A percentile compares a stretch with the other conserved stretches of the same genome.
Evolutionary conservation across 1,140 invertebrate genomes (phyloP).

Genomic region (Apis mellifera): DNA sequence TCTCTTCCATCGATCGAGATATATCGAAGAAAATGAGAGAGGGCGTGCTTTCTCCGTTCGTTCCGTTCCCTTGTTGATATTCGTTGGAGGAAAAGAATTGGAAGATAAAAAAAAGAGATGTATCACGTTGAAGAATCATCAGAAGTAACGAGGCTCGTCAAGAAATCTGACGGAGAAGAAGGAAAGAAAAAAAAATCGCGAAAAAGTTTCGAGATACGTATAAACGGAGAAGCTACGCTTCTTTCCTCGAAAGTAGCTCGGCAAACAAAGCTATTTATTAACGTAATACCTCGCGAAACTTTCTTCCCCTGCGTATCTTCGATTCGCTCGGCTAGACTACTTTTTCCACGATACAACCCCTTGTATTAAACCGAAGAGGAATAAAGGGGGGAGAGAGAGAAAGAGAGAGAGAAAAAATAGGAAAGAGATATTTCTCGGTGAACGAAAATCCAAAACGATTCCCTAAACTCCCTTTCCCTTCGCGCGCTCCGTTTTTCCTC

Average conservation of each 20-base stretch:
- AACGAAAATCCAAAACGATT: neutral
- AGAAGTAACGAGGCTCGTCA: neutral
- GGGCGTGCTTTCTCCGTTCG: neutral
- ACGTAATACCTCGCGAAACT: constrained; percentile 64
- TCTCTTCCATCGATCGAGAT: neutral
- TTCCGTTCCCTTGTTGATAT: neutral
- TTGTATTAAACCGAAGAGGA: neutral
- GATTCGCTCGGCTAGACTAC: neutral
- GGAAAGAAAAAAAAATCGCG: neutral
- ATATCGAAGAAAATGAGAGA: neutral
- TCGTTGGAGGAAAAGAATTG: neutral
- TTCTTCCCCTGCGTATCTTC: constrained; percentile 31
- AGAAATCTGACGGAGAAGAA: neutral
- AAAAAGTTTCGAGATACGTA: neutral
- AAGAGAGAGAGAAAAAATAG: neutral
- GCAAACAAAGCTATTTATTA: constrained; percentile 77
- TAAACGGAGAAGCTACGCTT: neutral
- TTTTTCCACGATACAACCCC: neutral
- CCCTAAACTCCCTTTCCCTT: neutral
- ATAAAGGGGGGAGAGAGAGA: no score
- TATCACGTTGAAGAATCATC: neutral
- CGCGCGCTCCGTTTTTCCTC: neutral
- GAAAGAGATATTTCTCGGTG: neutral
- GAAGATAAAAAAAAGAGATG: neutral
- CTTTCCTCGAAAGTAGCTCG: constrained; percentile 59